Base-by-base conservation (phyloP, 2,888 invertebrate genomes). In the Parnassius apollo region DNA sequence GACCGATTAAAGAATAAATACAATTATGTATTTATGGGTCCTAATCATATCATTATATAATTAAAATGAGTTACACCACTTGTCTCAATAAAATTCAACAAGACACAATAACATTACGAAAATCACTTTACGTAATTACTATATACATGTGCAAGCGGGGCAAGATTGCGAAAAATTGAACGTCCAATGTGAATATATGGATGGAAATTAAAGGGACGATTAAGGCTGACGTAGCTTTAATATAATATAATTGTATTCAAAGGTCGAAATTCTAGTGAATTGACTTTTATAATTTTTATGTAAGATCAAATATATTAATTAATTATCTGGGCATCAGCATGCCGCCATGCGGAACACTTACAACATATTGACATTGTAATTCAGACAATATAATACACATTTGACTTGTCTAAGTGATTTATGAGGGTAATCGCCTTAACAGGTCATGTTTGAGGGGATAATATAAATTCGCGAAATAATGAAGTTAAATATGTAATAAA, bases 191-290 rank as follows among this genome's bases (percentile, higher is more conserved):
- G 77, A 69, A 75, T 74, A 80, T 78, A 82, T 88, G 91, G 91
- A 90, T 90, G 90, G 89, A 90, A 88, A 87, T 83, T 82, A 84
- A 76, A 78, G 83, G 88, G 85, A 88, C 86, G 85, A 86, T 68
- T 76, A 80, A 72, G 73, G 78, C 72, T 77, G 75, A 76, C 70
- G 71, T 73, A 77, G 68, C 75, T 75, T 74, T 75, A 75, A 75
- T 73, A 68, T 65, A 59, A 66, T 74, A 72, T 77, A 77, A 82
- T 79, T 78, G 76, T 77, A 73, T 68, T 68, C 62, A 70, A 83
- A 82, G 81, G 84, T 76, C 77, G 25, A 79, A 67, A 72, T 74
- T 79, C 73, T 71, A 71, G 68, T 65, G 75, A 87, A 88, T 88
- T 85, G 86, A 86, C 86, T 77, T 74, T 73, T 56, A 73, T 65